Percentiles rank a stretch among this genome's conserved stretches.
phyloP scores from a whole-genome alignment of 2,113 vertebrate genomes.

The Xenopus borealis region DNA sequence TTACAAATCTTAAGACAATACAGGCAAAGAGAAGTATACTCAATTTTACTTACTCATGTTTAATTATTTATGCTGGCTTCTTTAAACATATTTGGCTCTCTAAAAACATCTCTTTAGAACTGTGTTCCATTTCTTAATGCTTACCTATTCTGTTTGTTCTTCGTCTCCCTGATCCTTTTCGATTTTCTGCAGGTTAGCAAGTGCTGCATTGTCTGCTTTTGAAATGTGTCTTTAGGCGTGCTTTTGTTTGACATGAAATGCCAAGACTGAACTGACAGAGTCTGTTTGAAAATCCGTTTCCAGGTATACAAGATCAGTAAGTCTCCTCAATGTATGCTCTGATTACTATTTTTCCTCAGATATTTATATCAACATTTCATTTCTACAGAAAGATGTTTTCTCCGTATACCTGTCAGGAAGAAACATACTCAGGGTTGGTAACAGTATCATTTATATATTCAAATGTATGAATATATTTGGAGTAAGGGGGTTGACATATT shows the following conservation, averaged over 20 bases:
- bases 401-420: slow-evolving; percentile 74
- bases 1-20: slow-evolving; percentile 69
- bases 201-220: slow-evolving; percentile 76
- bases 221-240: slow-evolving; percentile 90
- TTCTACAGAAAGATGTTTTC: slow-evolving; percentile 78
- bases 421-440: slow-evolving; percentile 65
- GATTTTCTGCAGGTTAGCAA: slow-evolving; percentile 88
- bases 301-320: slow-evolving; percentile 87
- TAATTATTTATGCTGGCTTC: slow-evolving; percentile 76
- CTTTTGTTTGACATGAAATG: slow-evolving; percentile 89
- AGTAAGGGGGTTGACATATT: slow-evolving; percentile 62
- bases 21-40: slow-evolving; percentile 57
- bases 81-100: slow-evolving; percentile 86
- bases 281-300: slow-evolving; percentile 83
- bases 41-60: slow-evolving; percentile 73
- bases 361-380: slow-evolving; percentile 92
- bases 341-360: slow-evolving; percentile 95
- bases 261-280: slow-evolving; percentile 82
- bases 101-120: slow-evolving; percentile 80
- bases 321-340: slow-evolving; percentile 85
- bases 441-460: slow-evolving; percentile 73
- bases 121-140: slow-evolving; percentile 73
- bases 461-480: slow-evolving; percentile 68
- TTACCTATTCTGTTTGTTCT: slow-evolving; percentile 93
- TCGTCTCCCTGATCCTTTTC: slow-evolving; percentile 75